Base-by-base conservation (phyloP, 2,888 invertebrate genomes). In the Ischnura elegans region DNA sequence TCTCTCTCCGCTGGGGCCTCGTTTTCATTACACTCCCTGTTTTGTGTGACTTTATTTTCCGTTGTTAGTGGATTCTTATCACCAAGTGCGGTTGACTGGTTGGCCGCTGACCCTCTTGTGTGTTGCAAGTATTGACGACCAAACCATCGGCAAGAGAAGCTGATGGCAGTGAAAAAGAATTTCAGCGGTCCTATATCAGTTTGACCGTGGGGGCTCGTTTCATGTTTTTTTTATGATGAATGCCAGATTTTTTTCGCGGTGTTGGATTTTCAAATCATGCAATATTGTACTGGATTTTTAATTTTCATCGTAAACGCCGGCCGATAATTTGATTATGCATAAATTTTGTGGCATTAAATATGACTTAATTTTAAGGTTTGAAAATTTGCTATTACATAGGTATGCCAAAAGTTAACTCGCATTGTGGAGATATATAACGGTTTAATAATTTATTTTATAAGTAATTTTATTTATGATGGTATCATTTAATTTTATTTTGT, bases 91-190 rank as follows among this genome's bases (percentile, higher is more conserved):
- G 90, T 66, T 90, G 61, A 61, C 43, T 61, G 42, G 90, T 61
- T 90, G 42, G 90, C 25, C 45, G 87, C 29, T 51, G 43, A 43
- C 55, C 90, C 55, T 29, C 36, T 43, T 45, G 16, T 90, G 61
- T 61, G 55, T 90, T 42, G 51, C 25, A 90, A 90, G 90, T 42
- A 87, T 55, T 61, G 90, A n/a, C 66, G 90, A n/a, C 66, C 90
- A 90, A 25, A 43, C 45, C 43, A 90, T 90, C 90, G 43, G 90
- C 36, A 61, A 90, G 36, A 90, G 36, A 36, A 36, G 36, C 36
- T 36, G n/a, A 61, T 61, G 61, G 61, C 61, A 61, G n/a, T 4
- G n/a, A 76, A 13, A 36, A 66, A 76, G 36, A 36, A 76, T 36
- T 25, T 10, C 36, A 1, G n/a, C 13, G 1, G 16, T 36, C 36